Conservation (phyloP, 1,140 invertebrate genomes). For the Drosophila ananassae region DNA sequence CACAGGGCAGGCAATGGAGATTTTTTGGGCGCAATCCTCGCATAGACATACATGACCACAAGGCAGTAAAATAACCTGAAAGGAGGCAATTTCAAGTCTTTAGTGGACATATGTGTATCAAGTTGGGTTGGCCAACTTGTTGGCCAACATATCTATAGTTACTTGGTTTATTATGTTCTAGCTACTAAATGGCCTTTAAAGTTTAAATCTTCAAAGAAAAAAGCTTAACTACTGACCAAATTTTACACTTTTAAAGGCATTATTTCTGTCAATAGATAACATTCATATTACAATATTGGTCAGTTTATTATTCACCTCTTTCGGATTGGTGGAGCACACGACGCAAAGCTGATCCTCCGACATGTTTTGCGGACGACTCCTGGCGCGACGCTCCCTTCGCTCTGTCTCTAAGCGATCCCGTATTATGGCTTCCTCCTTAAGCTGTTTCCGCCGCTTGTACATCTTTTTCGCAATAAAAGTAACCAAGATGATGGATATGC, state of each 20-base stretch:
- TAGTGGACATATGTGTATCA: not conserved
- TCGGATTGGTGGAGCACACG: slow-evolving; percentile 90
- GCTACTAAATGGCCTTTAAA: too few relatives aligned
- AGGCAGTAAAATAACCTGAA: slow-evolving; percentile 90
- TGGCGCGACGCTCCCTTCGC: slow-evolving; percentile 87
- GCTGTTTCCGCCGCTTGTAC: slow-evolving; percentile 85
- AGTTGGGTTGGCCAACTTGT: too few relatives aligned
- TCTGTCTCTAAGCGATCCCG: slow-evolving; percentile 87
- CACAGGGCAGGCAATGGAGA: slow-evolving; percentile 88
- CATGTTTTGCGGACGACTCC: slow-evolving; percentile 87
- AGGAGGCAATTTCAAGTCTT: not conserved
- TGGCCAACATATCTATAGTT: too few relatives aligned
- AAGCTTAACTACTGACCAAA: too few relatives aligned
- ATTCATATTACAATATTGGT: not conserved
- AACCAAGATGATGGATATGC: slow-evolving; percentile 87
- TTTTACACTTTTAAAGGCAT: not conserved
- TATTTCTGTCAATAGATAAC: too few relatives aligned
- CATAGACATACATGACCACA: slow-evolving; percentile 94
- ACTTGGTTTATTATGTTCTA: too few relatives aligned
- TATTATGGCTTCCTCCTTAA: slow-evolving; percentile 86
- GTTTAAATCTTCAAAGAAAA: too few relatives aligned
- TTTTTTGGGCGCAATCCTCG: slow-evolving; percentile 91
- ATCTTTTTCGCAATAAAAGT: slow-evolving; percentile 88
- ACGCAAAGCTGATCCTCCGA: slow-evolving; percentile 89
- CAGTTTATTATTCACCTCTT: slow-evolving; percentile 85